These are phyloP conservation scores for Chrosomus eos DNA, from an alignment of 2,797 vertebrate species.

Conservation along the genomic window DNA sequence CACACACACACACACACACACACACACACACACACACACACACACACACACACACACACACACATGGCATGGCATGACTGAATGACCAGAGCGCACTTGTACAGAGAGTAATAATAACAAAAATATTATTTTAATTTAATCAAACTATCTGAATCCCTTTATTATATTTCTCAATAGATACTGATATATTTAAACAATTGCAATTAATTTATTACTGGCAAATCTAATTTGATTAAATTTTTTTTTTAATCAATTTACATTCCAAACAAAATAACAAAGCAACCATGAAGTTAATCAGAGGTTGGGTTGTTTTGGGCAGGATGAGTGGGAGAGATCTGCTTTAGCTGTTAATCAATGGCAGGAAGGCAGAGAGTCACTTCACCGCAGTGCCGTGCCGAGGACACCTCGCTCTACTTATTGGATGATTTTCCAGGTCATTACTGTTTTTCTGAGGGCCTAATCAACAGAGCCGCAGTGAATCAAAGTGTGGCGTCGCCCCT, in stretches of 20 bases:
- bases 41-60: too few relatives aligned
- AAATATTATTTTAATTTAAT: not conserved
- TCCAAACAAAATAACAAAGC: not conserved
- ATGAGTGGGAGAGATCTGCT: conserved; percentile 71
- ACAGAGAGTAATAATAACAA: not conserved
- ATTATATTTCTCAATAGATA: not conserved
- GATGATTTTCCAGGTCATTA: conserved; percentile 82
- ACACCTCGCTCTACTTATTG: conserved; percentile 79
- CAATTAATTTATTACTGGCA: not conserved
- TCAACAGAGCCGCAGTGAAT: conserved; percentile 74
- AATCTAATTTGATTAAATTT: not conserved
- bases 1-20: too few relatives aligned
- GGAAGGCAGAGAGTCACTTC: conserved; percentile 69
- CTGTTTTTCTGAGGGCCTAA: conserved; percentile 71
- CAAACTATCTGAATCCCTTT: not conserved
- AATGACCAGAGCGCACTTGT: not conserved
- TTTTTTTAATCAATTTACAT: not conserved
- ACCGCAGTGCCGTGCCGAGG: conserved; percentile 72
- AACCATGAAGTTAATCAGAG: not conserved
- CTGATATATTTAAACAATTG: not conserved
- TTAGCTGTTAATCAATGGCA: conserved; percentile 82
- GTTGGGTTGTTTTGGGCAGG: conserved; percentile 65
- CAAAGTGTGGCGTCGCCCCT: conserved; percentile 54
- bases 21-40: too few relatives aligned
- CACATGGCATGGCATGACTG: not conserved